Conservation (phyloP, 2,888 invertebrate genomes). For the Hypena proboscidalis region DNA sequence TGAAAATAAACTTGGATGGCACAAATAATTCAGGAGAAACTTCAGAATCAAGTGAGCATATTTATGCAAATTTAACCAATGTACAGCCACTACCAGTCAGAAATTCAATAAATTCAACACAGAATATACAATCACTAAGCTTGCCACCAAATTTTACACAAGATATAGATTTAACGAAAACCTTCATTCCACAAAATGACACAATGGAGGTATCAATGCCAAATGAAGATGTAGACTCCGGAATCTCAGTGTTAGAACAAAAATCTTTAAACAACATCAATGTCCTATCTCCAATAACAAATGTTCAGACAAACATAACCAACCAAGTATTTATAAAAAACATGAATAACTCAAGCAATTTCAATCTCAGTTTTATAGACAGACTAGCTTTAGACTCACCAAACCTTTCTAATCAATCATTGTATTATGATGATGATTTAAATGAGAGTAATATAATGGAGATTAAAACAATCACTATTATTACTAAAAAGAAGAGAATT, state of each 20-base stretch:
- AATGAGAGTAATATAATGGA: constrained; percentile 84
- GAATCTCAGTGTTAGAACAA: constrained; percentile 64
- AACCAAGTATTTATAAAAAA: constrained; percentile 74
- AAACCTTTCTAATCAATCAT: constrained; percentile 66
- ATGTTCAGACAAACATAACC: constrained; percentile 64
- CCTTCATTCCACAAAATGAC: constrained; percentile 13
- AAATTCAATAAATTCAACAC: constrained; percentile 16
- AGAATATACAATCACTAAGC: constrained; percentile 8
- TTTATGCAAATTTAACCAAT: constrained; percentile 62
- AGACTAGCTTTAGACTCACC: constrained; percentile 75
- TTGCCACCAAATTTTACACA: constrained; percentile 11
- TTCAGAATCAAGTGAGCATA: constrained; percentile 48
- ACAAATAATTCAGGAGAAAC: constrained; percentile 3
- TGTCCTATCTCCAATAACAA: constrained; percentile 51
- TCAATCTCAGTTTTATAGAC: constrained; percentile 79
- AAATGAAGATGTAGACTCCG: constrained; percentile 43
- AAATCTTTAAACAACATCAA: constrained; percentile 55
- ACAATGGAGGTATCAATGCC: constrained; percentile 35
- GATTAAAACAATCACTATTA: constrained; percentile 80
- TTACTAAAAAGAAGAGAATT: constrained; percentile 72
- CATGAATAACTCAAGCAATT: constrained; percentile 66
- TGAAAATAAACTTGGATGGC: too few species aligned
- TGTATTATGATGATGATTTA: constrained; percentile 78
- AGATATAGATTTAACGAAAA: background rate
- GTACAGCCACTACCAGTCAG: constrained; percentile 5